Evolutionary conservation across 2,113 vertebrate species (phyloP).

Genomic region (Tachycineta bicolor): DNA sequence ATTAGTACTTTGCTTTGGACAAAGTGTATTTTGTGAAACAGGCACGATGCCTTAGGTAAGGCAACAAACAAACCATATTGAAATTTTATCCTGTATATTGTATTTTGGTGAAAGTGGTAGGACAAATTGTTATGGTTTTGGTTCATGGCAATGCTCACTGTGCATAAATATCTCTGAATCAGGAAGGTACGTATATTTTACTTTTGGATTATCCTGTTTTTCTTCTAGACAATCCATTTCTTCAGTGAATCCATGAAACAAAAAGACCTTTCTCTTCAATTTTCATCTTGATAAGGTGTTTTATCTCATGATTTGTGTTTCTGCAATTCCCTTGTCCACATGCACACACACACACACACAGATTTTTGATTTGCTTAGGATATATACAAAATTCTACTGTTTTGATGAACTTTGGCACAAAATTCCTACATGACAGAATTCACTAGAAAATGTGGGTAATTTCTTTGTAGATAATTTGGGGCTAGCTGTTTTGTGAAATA

Average conservation of each 20-base stretch:
- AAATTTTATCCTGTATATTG: not conserved
- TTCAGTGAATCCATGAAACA: not conserved
- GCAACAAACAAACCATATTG: not conserved
- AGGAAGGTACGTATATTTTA: not conserved
- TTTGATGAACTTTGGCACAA: not conserved
- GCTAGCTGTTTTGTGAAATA: not conserved
- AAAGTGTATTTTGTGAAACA: not conserved
- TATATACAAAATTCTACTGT: not conserved
- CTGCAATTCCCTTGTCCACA: not conserved
- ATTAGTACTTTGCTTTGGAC: not conserved
- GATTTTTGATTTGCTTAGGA: not conserved
- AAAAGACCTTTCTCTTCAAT: not conserved
- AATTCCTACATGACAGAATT: not conserved
- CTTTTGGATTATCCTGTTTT: not conserved
- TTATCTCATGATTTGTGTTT: not conserved
- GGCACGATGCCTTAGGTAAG: not conserved
- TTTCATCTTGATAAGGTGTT: not conserved
- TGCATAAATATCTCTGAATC: not conserved
- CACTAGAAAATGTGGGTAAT: not conserved
- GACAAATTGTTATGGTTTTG: not conserved
- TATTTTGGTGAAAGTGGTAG: not conserved
- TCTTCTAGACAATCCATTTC: not conserved
- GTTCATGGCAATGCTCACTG: not conserved
- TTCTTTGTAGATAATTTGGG: not conserved
- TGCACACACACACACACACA: rapidly evolving